Percentiles rank a stretch among this genome's conserved stretches.
These are phyloP conservation scores for Sycophaga agraensis DNA, from an alignment of 1,140 invertebrate genomes.

Conservation along the genomic window DNA sequence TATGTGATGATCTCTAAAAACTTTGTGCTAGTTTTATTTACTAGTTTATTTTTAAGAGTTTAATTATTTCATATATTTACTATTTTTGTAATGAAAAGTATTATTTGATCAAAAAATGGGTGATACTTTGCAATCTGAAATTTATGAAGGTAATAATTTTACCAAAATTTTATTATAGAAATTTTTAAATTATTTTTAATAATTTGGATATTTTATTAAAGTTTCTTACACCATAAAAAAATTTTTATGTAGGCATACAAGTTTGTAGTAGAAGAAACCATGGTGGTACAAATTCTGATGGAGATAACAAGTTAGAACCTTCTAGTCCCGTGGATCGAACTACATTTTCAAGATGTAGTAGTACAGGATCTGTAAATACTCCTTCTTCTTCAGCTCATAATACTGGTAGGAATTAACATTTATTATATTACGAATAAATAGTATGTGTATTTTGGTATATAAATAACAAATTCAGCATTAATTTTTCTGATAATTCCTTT, in stretches of 20 bases:
- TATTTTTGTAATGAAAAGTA: too few relatives aligned
- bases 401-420: too few relatives aligned
- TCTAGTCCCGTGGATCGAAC: conserved; percentile 67
- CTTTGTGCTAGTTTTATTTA: too few relatives aligned
- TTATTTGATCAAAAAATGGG: too few relatives aligned
- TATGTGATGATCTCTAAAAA: too few relatives aligned
- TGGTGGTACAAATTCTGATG: conserved; percentile 35
- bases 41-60: too few relatives aligned
- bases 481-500: too few relatives aligned
- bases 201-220: neutral
- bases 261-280: neutral
- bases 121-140: conserved; percentile 16
- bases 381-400: conserved; percentile 84
- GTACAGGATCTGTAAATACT: conserved; percentile 80
- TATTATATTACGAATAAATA: too few relatives aligned
- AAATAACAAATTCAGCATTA: too few relatives aligned
- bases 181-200: neutral
- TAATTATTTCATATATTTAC: too few relatives aligned
- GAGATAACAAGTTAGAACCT: conserved; percentile 65
- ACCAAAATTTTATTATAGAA: neutral
- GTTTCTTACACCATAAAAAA: neutral
- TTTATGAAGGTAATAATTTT: conserved; percentile 9
- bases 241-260: conserved; percentile 1
- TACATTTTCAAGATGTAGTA: conserved; percentile 78
- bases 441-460: too few relatives aligned